Evolutionary conservation across 2,797 vertebrate species (phyloP), one percentile per base, ranked within the genome.

Genomic region (Sphenodon punctatus): DNA sequence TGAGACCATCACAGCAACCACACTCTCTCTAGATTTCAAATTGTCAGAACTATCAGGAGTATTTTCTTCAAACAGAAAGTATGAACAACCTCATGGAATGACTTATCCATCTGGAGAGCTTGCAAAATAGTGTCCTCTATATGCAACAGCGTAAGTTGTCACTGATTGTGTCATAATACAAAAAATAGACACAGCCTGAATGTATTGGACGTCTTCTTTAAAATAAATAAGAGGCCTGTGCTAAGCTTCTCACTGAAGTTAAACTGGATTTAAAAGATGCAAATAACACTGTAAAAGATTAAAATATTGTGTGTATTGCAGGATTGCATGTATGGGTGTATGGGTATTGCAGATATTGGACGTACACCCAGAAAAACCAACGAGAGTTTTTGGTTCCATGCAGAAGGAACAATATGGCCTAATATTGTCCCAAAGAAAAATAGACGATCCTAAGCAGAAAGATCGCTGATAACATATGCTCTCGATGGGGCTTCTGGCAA

Each of bases 221-320:
- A 14, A 15, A 22, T 30, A 43, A 58, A 53, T 13, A 43, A 0
- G n/a, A 1, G 4, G 6, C 9, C 27, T 20, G 20, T 1, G 1
- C 0, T 19, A 27, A 5, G 0, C 3, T 6, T 53, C 20, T 15
- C 43, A 2, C 5, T 34, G 2, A 42, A 19, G 34, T 25, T 49
- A 5, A 4, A 36, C 2, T 0, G 68, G 25, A 43, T 55, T 61
- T 2, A 22, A 39, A 27, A 25, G 49, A n/a, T n/a, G n/a, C n/a
- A n/a, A n/a, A n/a, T n/a, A n/a, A n/a, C n/a, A n/a, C n/a, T n/a
- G n/a, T n/a, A n/a, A n/a, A n/a, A n/a, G n/a, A n/a, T n/a, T n/a
- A n/a, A n/a, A n/a, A n/a, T n/a, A n/a, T n/a, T n/a, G n/a, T n/a
- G n/a, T n/a, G n/a, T n/a, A n/a, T n/a, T n/a, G n/a, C n/a, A n/a